Evolutionary conservation across 2,113 vertebrate genomes (phyloP).

Genomic region (Cyphomyrus plagiostoma): DNA sequence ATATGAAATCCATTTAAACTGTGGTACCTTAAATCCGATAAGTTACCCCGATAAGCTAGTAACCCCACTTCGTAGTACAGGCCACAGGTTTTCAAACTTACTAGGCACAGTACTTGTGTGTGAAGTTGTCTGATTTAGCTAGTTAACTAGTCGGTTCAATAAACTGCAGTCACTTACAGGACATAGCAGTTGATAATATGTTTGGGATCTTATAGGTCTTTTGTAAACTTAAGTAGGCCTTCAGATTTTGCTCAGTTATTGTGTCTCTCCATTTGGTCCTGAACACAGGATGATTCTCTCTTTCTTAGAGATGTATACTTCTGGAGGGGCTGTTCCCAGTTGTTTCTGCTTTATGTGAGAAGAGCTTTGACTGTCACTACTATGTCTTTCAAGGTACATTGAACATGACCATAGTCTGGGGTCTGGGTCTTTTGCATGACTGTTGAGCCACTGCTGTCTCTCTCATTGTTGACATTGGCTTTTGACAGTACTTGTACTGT

Average conservation of each 20-base stretch:
- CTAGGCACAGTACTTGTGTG: background rate
- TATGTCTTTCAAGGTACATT: conserved; percentile 74
- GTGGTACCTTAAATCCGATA: too few species aligned
- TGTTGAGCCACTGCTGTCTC: background rate
- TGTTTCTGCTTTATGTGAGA: conserved; percentile 56
- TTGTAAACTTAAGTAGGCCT: background rate
- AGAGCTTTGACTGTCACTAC: conserved; percentile 66
- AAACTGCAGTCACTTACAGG: background rate
- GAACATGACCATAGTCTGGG: background rate
- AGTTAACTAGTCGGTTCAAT: background rate
- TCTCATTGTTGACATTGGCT: conserved; percentile 16
- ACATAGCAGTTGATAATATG: background rate
- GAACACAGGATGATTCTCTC: background rate
- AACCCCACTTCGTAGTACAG: too few species aligned
- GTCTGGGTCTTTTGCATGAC: background rate
- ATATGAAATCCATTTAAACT: too few species aligned
- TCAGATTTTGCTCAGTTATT: background rate
- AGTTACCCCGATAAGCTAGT: too few species aligned
- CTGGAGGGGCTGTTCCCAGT: conserved; percentile 65
- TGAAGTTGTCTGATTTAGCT: background rate
- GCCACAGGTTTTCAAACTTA: background rate
- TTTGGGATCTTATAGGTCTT: background rate
- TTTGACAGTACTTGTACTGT: conserved; percentile 66
- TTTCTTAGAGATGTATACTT: conserved; percentile 60
- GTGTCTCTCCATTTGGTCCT: background rate